These are phyloP conservation scores for Eulithis testata DNA, from an alignment of 2,888 invertebrate species.

Conservation along the genomic window DNA sequence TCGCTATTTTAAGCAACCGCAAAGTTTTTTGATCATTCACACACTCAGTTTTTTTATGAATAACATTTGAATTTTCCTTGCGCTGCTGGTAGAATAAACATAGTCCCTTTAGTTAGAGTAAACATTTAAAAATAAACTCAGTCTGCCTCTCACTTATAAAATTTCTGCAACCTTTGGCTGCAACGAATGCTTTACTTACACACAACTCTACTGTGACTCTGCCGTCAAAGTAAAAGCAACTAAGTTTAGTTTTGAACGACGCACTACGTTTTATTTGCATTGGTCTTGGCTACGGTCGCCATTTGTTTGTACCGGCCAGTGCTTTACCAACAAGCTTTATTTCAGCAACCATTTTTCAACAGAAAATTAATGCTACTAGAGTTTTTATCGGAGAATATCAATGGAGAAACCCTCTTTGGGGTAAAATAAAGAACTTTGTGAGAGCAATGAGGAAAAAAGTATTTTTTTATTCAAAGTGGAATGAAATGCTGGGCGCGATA, in stretches of 20 bases:
- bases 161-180: background rate
- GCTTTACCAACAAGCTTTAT: conserved; percentile 38
- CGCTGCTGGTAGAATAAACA: background rate
- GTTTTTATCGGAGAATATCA: conserved; percentile 37
- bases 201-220: conserved; percentile 3
- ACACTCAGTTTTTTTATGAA: background rate
- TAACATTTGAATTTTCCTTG: background rate
- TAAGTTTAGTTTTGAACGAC: conserved; percentile 32
- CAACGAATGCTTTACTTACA: conserved; percentile 4
- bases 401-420: conserved; percentile 30
- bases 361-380: conserved; percentile 34
- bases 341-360: conserved; percentile 41
- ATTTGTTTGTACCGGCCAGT: conserved; percentile 40
- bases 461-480: conserved; percentile 51
- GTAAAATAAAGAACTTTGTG: conserved; percentile 50
- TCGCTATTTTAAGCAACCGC: background rate
- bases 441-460: conserved; percentile 56
- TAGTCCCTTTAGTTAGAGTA: background rate
- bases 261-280: conserved; percentile 51
- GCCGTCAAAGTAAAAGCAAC: conserved; percentile 32
- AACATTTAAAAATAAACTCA: background rate
- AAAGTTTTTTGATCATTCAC: background rate
- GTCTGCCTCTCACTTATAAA: background rate
- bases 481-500: conserved; percentile 49
- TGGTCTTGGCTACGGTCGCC: conserved; percentile 49